These are phyloP conservation scores for Taphrorychus bicolor DNA, from an alignment of 2,888 invertebrate genomes.

Conservation along the genomic window DNA sequence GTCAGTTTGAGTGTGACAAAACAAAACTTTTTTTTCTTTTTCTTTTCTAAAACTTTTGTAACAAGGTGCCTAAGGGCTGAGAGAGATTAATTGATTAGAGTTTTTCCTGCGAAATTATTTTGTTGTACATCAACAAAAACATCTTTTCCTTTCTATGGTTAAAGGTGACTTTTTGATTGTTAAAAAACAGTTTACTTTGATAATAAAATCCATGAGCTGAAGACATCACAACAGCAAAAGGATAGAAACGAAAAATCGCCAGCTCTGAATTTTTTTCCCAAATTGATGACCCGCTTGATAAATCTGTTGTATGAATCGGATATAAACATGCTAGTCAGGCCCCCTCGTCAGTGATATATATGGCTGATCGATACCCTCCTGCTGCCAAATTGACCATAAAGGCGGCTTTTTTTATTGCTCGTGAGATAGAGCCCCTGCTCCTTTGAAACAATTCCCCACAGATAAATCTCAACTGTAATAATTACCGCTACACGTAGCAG, in stretches of 20 bases:
- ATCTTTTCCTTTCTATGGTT: too few species aligned
- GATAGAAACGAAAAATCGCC: constrained; percentile 16
- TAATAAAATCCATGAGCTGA: too few species aligned
- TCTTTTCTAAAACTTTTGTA: too few species aligned
- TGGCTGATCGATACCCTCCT: constrained; percentile 23
- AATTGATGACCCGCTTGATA: constrained; percentile 36
- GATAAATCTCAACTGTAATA: neutral
- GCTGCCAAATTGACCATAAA: constrained; percentile 28
- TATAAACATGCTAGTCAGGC: constrained; percentile 40
- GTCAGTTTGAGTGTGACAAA: too few species aligned
- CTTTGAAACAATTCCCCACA: neutral
- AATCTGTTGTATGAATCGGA: constrained; percentile 37
- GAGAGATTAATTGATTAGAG: too few species aligned
- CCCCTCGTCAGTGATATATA: constrained; percentile 22
- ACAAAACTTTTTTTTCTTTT: too few species aligned
- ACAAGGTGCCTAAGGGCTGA: too few species aligned
- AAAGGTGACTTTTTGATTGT: too few species aligned
- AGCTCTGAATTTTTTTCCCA: constrained; percentile 16
- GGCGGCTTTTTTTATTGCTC: constrained; percentile 18
- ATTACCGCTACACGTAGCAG: neutral
- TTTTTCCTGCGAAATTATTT: too few species aligned
- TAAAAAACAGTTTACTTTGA: too few species aligned
- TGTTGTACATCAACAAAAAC: too few species aligned
- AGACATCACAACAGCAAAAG: neutral
- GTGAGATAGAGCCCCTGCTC: too few species aligned